Percentiles rank a stretch among this genome's conserved stretches.
Evolutionary conservation across 2,888 invertebrate genomes (phyloP).

Genomic region (Dorcus parallelipipedus): DNA sequence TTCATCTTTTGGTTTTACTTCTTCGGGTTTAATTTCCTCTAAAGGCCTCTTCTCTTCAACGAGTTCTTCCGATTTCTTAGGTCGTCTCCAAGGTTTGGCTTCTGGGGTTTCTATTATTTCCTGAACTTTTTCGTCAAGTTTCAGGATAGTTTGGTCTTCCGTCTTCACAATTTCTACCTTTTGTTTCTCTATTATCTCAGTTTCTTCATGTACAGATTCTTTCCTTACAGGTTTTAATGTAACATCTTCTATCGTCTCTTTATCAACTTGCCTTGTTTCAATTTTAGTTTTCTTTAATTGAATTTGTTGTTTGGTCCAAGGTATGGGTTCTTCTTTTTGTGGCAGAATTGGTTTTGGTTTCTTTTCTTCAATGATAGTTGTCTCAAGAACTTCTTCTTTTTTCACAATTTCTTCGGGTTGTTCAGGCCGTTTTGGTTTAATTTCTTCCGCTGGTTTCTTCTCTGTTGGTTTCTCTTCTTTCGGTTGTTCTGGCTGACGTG

Average conservation of each 20-base stretch:
- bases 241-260: conserved; percentile 46
- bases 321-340: conserved; percentile 38
- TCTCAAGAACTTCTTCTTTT: not conserved
- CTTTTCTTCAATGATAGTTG: conserved; percentile 10
- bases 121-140: conserved; percentile 16
- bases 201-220: conserved; percentile 37
- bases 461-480: not conserved
- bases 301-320: conserved; percentile 64
- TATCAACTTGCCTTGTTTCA: conserved; percentile 2
- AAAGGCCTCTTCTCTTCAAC: conserved; percentile 12
- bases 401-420: conserved; percentile 8
- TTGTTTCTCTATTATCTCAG: conserved; percentile 23
- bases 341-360: conserved; percentile 16
- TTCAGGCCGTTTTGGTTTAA: conserved; percentile 4
- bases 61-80: conserved; percentile 22
- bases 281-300: conserved; percentile 50
- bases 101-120: conserved; percentile 28
- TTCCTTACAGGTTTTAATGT: conserved; percentile 37
- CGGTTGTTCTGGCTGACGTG: not conserved
- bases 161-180: conserved; percentile 11
- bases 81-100: conserved; percentile 29
- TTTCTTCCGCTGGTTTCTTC: not conserved
- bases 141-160: conserved; percentile 19
- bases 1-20: conserved; percentile 7
- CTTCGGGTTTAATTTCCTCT: conserved; percentile 23